Percentiles rank a stretch among this genome's conserved stretches.
These are phyloP conservation scores for Chanos chanos DNA, from an alignment of 2,797 vertebrate genomes.

Conservation along the genomic window DNA sequence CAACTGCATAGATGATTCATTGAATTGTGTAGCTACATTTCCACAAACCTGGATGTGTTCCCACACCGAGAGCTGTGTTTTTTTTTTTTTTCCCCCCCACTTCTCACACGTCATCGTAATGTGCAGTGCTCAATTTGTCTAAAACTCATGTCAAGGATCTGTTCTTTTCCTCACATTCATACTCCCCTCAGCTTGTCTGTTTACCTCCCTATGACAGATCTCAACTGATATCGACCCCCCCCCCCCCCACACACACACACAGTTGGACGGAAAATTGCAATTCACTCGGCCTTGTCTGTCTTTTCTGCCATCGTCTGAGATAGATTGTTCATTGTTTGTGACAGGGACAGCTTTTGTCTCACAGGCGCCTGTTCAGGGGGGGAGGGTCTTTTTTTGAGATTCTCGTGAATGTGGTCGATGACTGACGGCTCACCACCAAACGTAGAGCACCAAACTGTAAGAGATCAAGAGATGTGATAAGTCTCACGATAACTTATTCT, in stretches of 20 bases:
- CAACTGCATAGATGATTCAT: no score
- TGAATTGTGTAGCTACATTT: no score
- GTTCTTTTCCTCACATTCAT: not conserved
- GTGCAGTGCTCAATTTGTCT: constrained; percentile 10
- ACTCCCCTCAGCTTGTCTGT: constrained; percentile 24
- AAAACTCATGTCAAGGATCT: constrained; percentile 23
- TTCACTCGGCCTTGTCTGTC: constrained; percentile 57
- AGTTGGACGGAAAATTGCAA: constrained; percentile 58
- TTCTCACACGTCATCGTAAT: constrained; percentile 16
- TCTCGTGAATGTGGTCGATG: constrained; percentile 17
- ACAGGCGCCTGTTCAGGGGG: constrained; percentile 66
- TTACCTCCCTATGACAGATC: constrained; percentile 22
- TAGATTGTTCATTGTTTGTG: constrained; percentile 79
- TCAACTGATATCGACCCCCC: constrained; percentile 23
- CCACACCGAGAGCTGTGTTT: no score
- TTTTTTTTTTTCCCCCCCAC: constrained; percentile 20
- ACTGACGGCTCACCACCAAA: constrained; percentile 12
- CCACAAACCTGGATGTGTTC: no score
- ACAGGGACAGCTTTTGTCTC: constrained; percentile 71
- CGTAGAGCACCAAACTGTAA: no score
- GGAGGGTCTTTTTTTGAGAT: constrained; percentile 43
- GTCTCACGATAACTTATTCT: no score
- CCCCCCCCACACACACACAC: constrained; percentile 43
- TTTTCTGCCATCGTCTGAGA: constrained; percentile 62
- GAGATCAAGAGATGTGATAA: no score